phyloP scores from a whole-genome alignment of 2,888 invertebrate species.

The Caenorhabditis uteleia region DNA sequence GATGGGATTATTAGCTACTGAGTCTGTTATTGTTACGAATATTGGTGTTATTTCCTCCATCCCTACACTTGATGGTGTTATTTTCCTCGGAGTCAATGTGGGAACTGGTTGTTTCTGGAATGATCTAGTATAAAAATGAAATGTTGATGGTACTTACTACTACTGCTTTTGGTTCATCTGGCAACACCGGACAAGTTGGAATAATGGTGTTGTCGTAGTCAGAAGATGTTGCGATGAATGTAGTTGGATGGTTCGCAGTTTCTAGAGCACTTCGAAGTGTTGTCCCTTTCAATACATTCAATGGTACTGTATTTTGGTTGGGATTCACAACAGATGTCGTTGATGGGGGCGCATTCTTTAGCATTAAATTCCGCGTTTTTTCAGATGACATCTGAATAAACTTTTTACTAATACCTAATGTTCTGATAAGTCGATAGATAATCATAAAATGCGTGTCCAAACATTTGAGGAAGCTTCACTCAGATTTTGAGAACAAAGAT shows the following conservation, averaged over 20 bases:
- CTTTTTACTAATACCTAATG: too few relatives aligned
- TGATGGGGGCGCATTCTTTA: conserved; percentile 14
- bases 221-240: conserved; percentile 12
- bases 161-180: too few relatives aligned
- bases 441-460: too few relatives aligned
- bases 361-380: conserved; percentile 32
- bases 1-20: too few relatives aligned
- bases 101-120: too few relatives aligned
- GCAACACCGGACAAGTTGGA: conserved; percentile 17
- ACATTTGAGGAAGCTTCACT: too few relatives aligned
- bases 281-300: conserved; percentile 17
- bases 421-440: background rate
- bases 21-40: too few relatives aligned
- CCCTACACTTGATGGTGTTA: too few relatives aligned
- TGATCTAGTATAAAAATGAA: too few relatives aligned
- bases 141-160: too few relatives aligned
- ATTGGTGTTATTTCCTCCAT: too few relatives aligned
- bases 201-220: conserved; percentile 30
- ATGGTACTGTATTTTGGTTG: conserved; percentile 4
- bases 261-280: conserved; percentile 17
- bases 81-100: background rate
- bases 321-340: background rate
- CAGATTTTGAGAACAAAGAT: background rate
- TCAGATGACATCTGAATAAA: conserved; percentile 22
- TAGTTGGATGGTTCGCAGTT: conserved; percentile 23